These are phyloP conservation scores for Schizopygopsis malacanthus DNA, from an alignment of 2,797 vertebrate genomes.

Conservation along the genomic window DNA sequence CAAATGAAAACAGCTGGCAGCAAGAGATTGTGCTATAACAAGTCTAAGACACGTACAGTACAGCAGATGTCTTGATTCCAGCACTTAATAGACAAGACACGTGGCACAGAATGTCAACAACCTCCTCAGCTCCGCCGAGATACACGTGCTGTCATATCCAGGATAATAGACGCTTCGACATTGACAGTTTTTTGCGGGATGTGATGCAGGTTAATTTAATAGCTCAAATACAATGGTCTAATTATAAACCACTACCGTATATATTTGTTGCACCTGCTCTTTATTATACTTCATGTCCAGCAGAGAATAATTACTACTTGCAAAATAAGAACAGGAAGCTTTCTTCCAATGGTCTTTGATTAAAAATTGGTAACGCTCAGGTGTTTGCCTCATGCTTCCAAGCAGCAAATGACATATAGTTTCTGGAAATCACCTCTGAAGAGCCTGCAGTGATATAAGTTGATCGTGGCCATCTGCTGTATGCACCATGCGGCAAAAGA, in stretches of 20 bases:
- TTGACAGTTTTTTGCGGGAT: neutral
- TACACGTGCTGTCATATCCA: conserved; percentile 14
- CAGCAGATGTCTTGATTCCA: conserved; percentile 62
- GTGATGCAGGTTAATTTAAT: no score
- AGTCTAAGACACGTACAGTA: conserved; percentile 59
- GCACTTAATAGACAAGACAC: conserved; percentile 41
- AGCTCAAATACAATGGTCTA: neutral
- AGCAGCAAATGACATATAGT: neutral
- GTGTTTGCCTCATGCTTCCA: neutral
- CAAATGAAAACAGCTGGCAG: conserved; percentile 70
- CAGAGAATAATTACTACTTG: neutral
- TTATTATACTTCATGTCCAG: neutral
- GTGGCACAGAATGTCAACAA: conserved; percentile 27
- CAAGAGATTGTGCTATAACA: conserved; percentile 57
- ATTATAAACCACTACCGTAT: neutral
- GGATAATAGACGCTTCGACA: conserved; percentile 10
- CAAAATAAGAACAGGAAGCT: neutral
- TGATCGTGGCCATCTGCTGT: neutral
- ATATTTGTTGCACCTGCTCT: neutral
- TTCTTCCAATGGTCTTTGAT: conserved; percentile 10
- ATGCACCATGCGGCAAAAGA: neutral
- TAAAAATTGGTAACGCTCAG: neutral
- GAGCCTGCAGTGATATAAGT: neutral
- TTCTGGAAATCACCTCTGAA: neutral
- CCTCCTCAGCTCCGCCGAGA: neutral